These are phyloP conservation scores for Synaphobranchus kaupii DNA, from an alignment of 2,797 vertebrate species.

Conservation along the genomic window DNA sequence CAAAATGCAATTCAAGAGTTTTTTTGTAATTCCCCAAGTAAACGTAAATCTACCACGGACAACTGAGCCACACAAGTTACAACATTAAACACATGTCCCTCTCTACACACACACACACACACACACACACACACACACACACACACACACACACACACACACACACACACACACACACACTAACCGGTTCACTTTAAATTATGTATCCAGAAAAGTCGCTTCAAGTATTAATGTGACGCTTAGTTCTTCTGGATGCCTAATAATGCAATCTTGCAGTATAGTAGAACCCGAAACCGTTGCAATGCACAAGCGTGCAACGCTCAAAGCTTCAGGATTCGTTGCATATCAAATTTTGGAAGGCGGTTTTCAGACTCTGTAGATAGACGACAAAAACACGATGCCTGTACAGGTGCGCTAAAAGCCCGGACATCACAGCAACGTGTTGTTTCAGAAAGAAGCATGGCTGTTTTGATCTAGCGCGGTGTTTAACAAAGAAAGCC, in stretches of 20 bases:
- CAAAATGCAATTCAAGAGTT: background rate
- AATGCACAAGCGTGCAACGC: background rate
- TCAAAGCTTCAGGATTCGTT: background rate
- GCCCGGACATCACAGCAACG: background rate
- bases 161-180: background rate
- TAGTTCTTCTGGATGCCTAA: no score
- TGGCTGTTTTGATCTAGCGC: conserved; percentile 57
- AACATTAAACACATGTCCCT: background rate
- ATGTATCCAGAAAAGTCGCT: no score
- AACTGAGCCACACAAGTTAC: no score
- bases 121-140: background rate
- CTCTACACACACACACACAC: background rate
- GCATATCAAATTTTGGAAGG: background rate
- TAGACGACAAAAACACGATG: background rate
- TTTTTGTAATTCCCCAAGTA: background rate
- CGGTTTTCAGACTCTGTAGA: background rate
- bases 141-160: background rate
- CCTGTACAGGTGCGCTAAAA: background rate
- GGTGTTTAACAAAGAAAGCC: conserved; percentile 47
- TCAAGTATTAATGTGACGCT: background rate
- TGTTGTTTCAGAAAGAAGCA: background rate
- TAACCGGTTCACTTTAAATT: background rate
- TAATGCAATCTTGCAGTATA: no score
- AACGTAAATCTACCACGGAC: background rate
- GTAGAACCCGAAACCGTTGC: no score